Evolutionary conservation across 1,140 invertebrate species (phyloP).

Genomic region (Cardiocondyla obscurior): DNA sequence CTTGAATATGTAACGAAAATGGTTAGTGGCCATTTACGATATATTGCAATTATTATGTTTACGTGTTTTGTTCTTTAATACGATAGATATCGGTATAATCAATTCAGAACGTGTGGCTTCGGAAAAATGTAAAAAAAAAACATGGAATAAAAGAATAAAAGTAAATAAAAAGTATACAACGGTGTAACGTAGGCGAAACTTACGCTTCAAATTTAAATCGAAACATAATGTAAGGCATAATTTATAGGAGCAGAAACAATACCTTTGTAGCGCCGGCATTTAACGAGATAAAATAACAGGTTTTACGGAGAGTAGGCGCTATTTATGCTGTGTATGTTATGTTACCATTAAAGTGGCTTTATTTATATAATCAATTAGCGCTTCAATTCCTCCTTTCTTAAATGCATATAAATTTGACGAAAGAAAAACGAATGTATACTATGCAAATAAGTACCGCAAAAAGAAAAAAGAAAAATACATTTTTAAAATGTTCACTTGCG

Average conservation of each 20-base stretch:
- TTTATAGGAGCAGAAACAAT: background rate
- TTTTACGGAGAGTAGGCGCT: slow-evolving; percentile 58
- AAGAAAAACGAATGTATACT: slow-evolving; percentile 7
- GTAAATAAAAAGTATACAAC: background rate
- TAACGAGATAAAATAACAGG: slow-evolving; percentile 40
- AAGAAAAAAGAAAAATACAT: too few relatives aligned
- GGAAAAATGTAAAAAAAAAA: slow-evolving; percentile 2
- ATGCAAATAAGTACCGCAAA: slow-evolving; percentile 27
- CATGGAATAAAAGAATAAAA: background rate
- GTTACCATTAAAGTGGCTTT: slow-evolving; percentile 77
- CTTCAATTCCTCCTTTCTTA: slow-evolving; percentile 22
- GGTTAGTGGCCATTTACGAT: background rate
- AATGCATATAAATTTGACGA: background rate
- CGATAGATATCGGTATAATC: slow-evolving; percentile 28
- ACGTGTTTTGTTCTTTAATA: background rate
- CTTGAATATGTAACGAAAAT: slow-evolving; percentile 2
- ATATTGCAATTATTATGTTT: slow-evolving; percentile 9
- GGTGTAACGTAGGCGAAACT: background rate
- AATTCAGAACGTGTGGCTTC: slow-evolving; percentile 33
- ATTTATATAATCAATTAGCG: slow-evolving; percentile 70
- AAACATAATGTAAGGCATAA: slow-evolving; percentile 22
- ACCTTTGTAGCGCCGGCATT: slow-evolving; percentile 40
- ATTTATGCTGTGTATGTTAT: slow-evolving; percentile 73
- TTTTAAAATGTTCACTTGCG: slow-evolving; percentile 20
- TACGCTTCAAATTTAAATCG: background rate